Evolutionary conservation across 2,797 vertebrate genomes (phyloP), one percentile per base, ranked within the genome.

Genomic region (Tapera naevia): DNA sequence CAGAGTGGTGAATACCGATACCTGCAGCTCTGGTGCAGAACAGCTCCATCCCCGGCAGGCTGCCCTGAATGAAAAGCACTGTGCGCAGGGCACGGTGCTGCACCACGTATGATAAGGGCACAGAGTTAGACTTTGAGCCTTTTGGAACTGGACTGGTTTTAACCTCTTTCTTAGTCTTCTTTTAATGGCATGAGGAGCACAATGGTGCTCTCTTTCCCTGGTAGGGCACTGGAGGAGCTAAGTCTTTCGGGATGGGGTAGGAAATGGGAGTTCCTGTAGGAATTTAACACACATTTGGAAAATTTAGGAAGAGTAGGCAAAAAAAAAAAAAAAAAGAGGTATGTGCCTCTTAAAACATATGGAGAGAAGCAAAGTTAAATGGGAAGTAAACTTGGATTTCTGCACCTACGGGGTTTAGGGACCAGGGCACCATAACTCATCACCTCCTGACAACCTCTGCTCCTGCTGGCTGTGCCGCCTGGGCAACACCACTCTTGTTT

Each of bases 401-500:
- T 93, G 23, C 4, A 1, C 53, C 27, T 1, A 0, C 1, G 0
- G 3, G 11, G 17, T 71, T 46, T 80, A 21, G 45, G n/a, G 23
- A 7, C 10, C 51, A 32, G 41, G 50, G 33, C n/a, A 39, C 30
- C 0, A 1, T 37, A 50, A 50, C 13, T 24, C 32, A 2, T 18
- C 3, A 2, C 32, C 33, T 6, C 54, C 46, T 10, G 14, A 1
- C 8, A n/a, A 2, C 17, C 0, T 0, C 15, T 39, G 5, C 32
- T 56, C 6, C 46, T 62, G 50, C 43, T 1, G 0, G 7, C 58
- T 64, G 22, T 51, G 41, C 37, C 0, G 0, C 72, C 62, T 2
- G 1, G 14, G 51, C 2, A 1, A 14, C 53, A 43, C 41, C 28
- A 2, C 43, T 19, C 19, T 32, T 4, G 5, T 21, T 50, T 48